Conservation (phyloP, 1,140 invertebrate genomes). For the Anastrepha ludens region DNA sequence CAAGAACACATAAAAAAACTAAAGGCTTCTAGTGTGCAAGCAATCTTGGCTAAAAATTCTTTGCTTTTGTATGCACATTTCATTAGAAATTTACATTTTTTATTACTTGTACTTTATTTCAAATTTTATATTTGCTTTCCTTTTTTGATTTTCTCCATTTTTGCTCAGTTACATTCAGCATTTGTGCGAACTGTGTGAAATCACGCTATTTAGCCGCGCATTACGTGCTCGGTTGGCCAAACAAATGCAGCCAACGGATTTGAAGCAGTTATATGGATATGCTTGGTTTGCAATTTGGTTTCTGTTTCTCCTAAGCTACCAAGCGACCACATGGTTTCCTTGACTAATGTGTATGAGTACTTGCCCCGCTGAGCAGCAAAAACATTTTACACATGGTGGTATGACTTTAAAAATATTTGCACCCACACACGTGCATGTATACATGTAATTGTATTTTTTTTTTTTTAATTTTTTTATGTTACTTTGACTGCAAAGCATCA, state of each 20-base stretch:
- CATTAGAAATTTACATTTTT: slow-evolving; percentile 31
- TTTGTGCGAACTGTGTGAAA: slow-evolving; percentile 47
- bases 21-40: not conserved
- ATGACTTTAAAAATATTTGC: too few relatives aligned
- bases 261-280: not conserved
- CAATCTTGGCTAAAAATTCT: not conserved
- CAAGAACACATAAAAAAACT: not conserved
- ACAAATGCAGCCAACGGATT: not conserved
- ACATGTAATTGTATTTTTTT: not conserved
- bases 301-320: too few relatives aligned
- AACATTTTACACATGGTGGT: not conserved
- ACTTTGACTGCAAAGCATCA: not conserved
- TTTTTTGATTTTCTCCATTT: not conserved
- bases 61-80: not conserved
- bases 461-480: not conserved
- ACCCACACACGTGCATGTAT: not conserved
- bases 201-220: slow-evolving; percentile 25
- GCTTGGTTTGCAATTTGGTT: too few relatives aligned
- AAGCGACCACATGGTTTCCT: not conserved
- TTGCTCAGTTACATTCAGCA: not conserved
- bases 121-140: not conserved
- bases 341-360: not conserved
- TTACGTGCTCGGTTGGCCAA: slow-evolving; percentile 26
- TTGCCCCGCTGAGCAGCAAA: not conserved
- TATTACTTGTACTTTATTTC: not conserved